phyloP scores from a whole-genome alignment of 1,140 invertebrate genomes.

The Drosophila arawakana region DNA sequence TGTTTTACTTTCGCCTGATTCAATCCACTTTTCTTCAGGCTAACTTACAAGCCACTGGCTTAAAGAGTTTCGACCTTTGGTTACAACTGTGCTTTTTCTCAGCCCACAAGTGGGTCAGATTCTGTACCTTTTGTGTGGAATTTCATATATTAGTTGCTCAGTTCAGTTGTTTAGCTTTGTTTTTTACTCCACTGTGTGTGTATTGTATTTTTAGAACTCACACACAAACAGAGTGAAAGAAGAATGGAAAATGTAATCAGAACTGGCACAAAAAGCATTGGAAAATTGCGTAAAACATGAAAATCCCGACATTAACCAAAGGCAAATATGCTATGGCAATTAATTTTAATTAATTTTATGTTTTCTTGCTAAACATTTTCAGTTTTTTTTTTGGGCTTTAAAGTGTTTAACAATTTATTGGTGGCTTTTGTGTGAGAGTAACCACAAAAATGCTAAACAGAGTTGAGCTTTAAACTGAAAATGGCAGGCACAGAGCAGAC shows the following conservation, averaged over 20 bases:
- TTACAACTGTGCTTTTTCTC: background rate
- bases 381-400: background rate
- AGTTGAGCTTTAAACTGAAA: constrained; percentile 55
- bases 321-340: constrained; percentile 69
- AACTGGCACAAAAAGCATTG: constrained; percentile 52
- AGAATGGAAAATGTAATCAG: constrained; percentile 27
- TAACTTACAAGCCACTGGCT: constrained; percentile 17
- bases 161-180: background rate
- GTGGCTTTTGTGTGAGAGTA: constrained; percentile 42
- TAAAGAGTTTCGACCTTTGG: constrained; percentile 25
- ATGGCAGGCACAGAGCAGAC: constrained; percentile 51
- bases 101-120: background rate
- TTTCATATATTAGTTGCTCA: constrained; percentile 15
- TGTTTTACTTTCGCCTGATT: background rate
- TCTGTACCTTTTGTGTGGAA: constrained; percentile 14
- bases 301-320: constrained; percentile 49
- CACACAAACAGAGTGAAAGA: constrained; percentile 2
- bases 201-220: constrained; percentile 54
- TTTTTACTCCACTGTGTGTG: constrained; percentile 11
- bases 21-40: background rate
- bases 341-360: constrained; percentile 81
- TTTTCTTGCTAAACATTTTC: background rate
- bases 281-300: constrained; percentile 35
- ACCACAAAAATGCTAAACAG: constrained; percentile 57
- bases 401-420: constrained; percentile 59